Conservation (phyloP, 37 sponge, comb jelly and placozoan species). For the Haliclona indistincta region DNA sequence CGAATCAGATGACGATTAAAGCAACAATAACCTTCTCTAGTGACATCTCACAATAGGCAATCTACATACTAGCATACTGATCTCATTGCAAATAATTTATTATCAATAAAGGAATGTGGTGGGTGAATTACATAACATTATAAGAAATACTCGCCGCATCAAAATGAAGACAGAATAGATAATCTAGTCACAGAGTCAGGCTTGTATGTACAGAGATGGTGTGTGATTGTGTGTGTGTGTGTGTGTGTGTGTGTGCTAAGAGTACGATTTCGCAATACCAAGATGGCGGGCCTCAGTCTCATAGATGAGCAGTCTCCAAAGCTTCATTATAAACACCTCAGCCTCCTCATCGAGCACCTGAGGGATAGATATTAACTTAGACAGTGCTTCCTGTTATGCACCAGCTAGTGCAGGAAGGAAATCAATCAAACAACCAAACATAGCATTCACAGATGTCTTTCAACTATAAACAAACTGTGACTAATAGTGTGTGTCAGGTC, state of each 20-base stretch:
- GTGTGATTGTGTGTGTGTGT: not conserved
- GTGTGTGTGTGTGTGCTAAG: not conserved
- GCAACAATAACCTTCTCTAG: not conserved
- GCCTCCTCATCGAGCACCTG: constrained; percentile 98
- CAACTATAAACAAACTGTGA: too few species aligned
- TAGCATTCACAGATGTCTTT: too few species aligned
- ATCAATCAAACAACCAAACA: too few species aligned
- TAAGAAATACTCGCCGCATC: not conserved
- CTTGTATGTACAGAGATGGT: not conserved
- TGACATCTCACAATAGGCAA: too few species aligned
- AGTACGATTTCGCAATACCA: constrained; percentile 85
- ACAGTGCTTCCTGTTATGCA: too few species aligned
- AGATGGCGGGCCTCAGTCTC: constrained; percentile 95
- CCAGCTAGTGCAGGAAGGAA: too few species aligned
- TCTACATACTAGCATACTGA: too few species aligned
- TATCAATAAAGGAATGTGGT: not conserved
- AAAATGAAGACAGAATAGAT: not conserved
- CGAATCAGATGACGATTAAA: constrained; percentile 91
- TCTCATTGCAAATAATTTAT: too few species aligned
- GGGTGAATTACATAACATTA: not conserved
- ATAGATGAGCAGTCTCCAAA: constrained; percentile 96
- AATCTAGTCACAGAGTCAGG: not conserved
- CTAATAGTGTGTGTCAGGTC: too few species aligned
- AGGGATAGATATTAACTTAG: too few species aligned
- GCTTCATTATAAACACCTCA: constrained; percentile 93